phyloP scores from a whole-genome alignment of 2,888 invertebrate genomes.

The Synergus umbraculus region DNA sequence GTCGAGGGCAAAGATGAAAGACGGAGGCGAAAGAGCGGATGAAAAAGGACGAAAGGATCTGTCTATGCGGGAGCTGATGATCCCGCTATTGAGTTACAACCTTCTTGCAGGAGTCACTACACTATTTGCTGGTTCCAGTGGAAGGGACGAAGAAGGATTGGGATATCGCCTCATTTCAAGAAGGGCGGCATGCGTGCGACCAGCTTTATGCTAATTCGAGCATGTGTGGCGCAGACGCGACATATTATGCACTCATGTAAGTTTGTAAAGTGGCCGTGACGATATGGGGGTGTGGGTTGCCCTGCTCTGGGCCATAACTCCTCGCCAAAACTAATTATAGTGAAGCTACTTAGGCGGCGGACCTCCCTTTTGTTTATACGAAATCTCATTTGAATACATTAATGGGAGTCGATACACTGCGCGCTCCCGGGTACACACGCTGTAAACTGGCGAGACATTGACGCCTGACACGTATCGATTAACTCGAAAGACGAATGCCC shows the following conservation, averaged over 20 bases:
- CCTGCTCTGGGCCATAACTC: slow-evolving; percentile 61
- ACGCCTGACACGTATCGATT: slow-evolving; percentile 45
- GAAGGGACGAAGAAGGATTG: neutral
- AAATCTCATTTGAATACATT: slow-evolving; percentile 69
- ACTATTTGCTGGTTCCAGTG: neutral
- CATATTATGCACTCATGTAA: slow-evolving; percentile 40
- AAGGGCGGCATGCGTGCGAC: slow-evolving; percentile 63
- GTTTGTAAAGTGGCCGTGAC: slow-evolving; percentile 37
- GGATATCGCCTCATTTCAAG: slow-evolving; percentile 13
- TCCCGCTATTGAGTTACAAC: slow-evolving; percentile 19
- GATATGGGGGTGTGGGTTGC: slow-evolving; percentile 40
- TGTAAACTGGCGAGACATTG: slow-evolving; percentile 51
- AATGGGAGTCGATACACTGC: slow-evolving; percentile 48
- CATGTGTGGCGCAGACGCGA: slow-evolving; percentile 43
- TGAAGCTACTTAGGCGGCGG: slow-evolving; percentile 64
- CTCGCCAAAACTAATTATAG: slow-evolving; percentile 69
- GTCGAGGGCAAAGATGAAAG: neutral
- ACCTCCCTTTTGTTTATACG: slow-evolving; percentile 65
- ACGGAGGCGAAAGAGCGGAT: neutral
- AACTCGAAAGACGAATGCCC: slow-evolving; percentile 44
- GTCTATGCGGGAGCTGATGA: slow-evolving; percentile 12
- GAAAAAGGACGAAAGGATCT: slow-evolving; percentile 12
- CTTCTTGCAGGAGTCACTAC: neutral
- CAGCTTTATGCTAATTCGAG: slow-evolving; percentile 67
- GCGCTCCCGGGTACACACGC: slow-evolving; percentile 47